Evolutionary conservation across 2,797 vertebrate species (phyloP).

Genomic region (Myripristis murdjan): DNA sequence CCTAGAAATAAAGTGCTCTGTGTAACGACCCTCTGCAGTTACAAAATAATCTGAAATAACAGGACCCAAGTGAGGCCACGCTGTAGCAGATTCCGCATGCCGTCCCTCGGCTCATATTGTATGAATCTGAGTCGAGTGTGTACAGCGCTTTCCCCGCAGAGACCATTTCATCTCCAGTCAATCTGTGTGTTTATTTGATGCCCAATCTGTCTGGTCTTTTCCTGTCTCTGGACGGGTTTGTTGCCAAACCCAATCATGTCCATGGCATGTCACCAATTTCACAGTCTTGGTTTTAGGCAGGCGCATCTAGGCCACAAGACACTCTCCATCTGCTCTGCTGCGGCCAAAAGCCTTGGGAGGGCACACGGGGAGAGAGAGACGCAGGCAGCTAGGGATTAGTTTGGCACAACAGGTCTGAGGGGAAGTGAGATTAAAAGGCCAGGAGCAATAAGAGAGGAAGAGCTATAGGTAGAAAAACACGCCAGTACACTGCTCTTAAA

Average conservation of each 20-base stretch:
- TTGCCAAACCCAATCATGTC: constrained; percentile 67
- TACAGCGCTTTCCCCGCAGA: constrained; percentile 7
- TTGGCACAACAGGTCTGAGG: constrained; percentile 68
- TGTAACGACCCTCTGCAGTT: constrained; percentile 56
- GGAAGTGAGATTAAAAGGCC: constrained; percentile 78
- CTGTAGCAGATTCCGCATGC: constrained; percentile 19
- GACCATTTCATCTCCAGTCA: constrained; percentile 38
- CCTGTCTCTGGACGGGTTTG: constrained; percentile 33
- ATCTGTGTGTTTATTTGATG: constrained; percentile 37
- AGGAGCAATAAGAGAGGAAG: constrained; percentile 36
- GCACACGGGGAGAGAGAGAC: constrained; percentile 47
- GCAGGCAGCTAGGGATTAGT: constrained; percentile 72
- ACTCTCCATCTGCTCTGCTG: constrained; percentile 74
- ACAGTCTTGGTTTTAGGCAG: constrained; percentile 60
- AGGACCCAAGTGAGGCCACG: constrained; percentile 22
- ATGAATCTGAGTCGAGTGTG: neutral
- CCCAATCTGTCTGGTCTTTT: constrained; percentile 34
- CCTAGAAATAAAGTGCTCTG: constrained; percentile 73
- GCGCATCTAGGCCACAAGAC: constrained; percentile 76
- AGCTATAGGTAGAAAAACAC: constrained; percentile 25
- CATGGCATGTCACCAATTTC: constrained; percentile 62
- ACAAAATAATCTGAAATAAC: constrained; percentile 67
- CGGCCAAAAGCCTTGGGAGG: constrained; percentile 70
- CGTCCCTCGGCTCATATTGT: constrained; percentile 9
- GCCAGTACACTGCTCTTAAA: neutral